Base-by-base conservation (phyloP, 2,888 invertebrate species). In the Cheilosia impressa region DNA sequence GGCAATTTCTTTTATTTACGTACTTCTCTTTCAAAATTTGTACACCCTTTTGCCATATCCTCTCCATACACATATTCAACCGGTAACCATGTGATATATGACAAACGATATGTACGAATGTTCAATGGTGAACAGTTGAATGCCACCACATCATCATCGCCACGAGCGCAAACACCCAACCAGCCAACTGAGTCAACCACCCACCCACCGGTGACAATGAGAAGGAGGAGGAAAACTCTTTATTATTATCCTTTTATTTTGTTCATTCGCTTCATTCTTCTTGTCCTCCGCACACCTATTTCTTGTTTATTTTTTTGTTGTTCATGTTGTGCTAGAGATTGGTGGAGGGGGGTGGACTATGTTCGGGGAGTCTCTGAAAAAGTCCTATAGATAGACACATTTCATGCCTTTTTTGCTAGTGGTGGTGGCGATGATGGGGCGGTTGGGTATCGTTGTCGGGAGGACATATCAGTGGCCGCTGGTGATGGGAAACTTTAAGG, bases 181-280 rank as follows among this genome's bases (percentile, higher is more conserved):
- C 47, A 24, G 24, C 58, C 43, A 52, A 34, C 27, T 13, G 10
- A 7, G 58, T 58, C 43, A 52, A 24, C 55, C 22, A 43, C 24
- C 60, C 62, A 52, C 43, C 57, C 57, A 58, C 52, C 52, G 52
- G 47, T 47, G 60, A 79, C 80, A 80, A 84, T 75, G 62, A 68
- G 80, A 34, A 62, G 76, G 50, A 68, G 62, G 62, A 68, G 62
- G 66, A 72, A 77, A 77, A 81, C 62, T 69, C 69, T 81, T 65
- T 69, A 76, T 76, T 75, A 80, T 68, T 73, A 81, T 76, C 76
- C 62, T 80, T 85, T 85, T 81, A 71, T 72, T 81, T 81, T 85
- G 68, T 81, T 85, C 62, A 80, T 85, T 80, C 71, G 75, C 55
- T 68, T 68, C 58, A 52, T 80, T 68, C 76, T 62, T 55, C 52